A percentile compares a stretch with the other conserved stretches of the same genome.
These are phyloP conservation scores for Cephalopachus bancanus DNA, from an alignment of 2,797 vertebrate genomes.

Conservation along the genomic window DNA sequence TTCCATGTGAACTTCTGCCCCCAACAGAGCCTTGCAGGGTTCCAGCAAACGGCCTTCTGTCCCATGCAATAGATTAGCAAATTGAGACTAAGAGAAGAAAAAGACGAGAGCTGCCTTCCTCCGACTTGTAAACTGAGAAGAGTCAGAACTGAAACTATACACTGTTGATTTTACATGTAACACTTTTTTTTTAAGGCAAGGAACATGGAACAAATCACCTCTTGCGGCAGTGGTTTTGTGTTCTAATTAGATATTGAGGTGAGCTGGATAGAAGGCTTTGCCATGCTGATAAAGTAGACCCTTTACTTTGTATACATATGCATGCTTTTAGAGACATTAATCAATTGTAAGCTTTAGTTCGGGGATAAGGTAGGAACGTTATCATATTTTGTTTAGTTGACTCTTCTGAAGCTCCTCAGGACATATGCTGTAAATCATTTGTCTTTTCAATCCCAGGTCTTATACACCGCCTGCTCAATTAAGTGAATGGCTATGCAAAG, in stretches of 20 bases:
- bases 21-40: not conserved
- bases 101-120: rapidly evolving
- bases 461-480: rapidly evolving
- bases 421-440: rapidly evolving
- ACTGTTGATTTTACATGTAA: not conserved
- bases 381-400: not conserved
- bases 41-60: not conserved
- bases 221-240: not conserved
- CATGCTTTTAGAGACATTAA: no score
- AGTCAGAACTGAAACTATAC: not conserved
- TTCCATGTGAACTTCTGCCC: not conserved
- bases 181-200: not conserved
- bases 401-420: not conserved
- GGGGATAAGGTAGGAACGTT: not conserved
- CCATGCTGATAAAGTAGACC: not conserved
- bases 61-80: not conserved
- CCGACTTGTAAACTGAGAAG: not conserved
- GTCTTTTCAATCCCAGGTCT: not conserved
- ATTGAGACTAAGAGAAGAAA: not conserved
- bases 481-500: not conserved
- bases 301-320: not conserved
- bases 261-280: not conserved
- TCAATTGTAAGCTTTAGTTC: not conserved
- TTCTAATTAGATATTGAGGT: not conserved
- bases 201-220: not conserved